Conservation (phyloP, 2,888 invertebrate genomes). For the Lingula anatina region DNA sequence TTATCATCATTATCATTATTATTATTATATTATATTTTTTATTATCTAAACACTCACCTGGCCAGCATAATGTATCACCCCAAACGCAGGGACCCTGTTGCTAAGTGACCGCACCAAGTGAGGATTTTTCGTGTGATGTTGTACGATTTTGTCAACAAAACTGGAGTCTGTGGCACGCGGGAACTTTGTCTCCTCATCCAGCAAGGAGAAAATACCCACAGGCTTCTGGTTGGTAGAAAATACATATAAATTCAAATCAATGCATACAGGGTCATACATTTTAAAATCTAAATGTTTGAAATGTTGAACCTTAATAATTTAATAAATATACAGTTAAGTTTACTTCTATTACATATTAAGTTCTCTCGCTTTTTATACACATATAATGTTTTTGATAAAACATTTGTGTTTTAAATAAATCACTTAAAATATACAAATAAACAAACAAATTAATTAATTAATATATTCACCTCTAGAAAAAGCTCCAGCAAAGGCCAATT, state of each 20-base stretch:
- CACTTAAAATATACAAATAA: too few relatives aligned
- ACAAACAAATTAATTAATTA: too few relatives aligned
- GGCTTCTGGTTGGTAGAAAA: slow-evolving; percentile 32
- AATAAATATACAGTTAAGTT: too few relatives aligned
- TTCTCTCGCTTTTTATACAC: too few relatives aligned
- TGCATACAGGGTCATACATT: background rate
- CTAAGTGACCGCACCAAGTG: too few relatives aligned
- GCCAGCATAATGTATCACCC: slow-evolving; percentile 30
- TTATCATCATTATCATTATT: too few relatives aligned
- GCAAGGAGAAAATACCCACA: slow-evolving; percentile 35
- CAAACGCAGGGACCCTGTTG: slow-evolving; percentile 26
- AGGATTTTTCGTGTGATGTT: slow-evolving; percentile 11
- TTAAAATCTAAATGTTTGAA: background rate
- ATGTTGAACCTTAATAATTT: too few relatives aligned
- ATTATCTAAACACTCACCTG: slow-evolving; percentile 10
- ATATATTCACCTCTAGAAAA: slow-evolving; percentile 43
- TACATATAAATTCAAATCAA: background rate
- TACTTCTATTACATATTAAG: too few relatives aligned
- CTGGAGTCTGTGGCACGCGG: slow-evolving; percentile 42
- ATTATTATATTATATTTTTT: too few relatives aligned
- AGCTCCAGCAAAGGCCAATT: slow-evolving; percentile 35
- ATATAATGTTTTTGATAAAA: too few relatives aligned
- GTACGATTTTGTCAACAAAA: slow-evolving; percentile 30
- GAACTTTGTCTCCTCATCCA: slow-evolving; percentile 47
- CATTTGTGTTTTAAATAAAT: too few relatives aligned